Percentiles rank a stretch among this genome's conserved stretches.
phyloP scores from a whole-genome alignment of 2,888 invertebrate genomes.

The Zonitis immaculata region DNA sequence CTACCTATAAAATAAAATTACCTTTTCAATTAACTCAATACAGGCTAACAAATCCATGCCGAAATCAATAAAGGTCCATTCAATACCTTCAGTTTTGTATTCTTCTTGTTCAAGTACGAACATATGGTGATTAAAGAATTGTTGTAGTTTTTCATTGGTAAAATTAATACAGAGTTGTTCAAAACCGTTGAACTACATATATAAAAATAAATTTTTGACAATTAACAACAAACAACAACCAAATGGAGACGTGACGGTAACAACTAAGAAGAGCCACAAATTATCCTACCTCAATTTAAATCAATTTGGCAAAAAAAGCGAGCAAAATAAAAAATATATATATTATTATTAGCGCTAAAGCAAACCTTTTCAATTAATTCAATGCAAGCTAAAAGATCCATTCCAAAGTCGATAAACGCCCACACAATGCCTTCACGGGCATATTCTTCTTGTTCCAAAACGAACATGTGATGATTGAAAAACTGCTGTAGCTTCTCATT shows the following conservation, averaged over 20 bases:
- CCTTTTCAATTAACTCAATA: conserved; percentile 94
- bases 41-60: conserved; percentile 95
- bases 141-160: conserved; percentile 96
- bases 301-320: too few species aligned
- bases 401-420: conserved; percentile 99
- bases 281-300: too few species aligned
- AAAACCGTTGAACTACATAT: conserved; percentile 83
- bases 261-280: conserved; percentile 6
- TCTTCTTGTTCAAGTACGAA: conserved; percentile 97
- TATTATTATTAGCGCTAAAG: conserved; percentile 7
- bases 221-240: conserved; percentile 11
- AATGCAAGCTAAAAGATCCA: conserved; percentile 98
- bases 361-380: conserved; percentile 95
- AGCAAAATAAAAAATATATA: conserved; percentile 8
- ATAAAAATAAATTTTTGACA: conserved; percentile 28
- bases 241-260: neutral
- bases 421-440: conserved; percentile 95
- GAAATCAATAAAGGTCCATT: conserved; percentile 96
- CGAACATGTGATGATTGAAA: conserved; percentile 99
- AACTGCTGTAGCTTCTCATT: conserved; percentile 99
- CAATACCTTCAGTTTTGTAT: conserved; percentile 90
- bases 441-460: conserved; percentile 99
- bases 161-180: conserved; percentile 98
- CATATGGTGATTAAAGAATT: conserved; percentile 99
- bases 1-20: too few species aligned